Base-by-base conservation (phyloP, 2,113 vertebrate species). In the Limanda limanda region DNA sequence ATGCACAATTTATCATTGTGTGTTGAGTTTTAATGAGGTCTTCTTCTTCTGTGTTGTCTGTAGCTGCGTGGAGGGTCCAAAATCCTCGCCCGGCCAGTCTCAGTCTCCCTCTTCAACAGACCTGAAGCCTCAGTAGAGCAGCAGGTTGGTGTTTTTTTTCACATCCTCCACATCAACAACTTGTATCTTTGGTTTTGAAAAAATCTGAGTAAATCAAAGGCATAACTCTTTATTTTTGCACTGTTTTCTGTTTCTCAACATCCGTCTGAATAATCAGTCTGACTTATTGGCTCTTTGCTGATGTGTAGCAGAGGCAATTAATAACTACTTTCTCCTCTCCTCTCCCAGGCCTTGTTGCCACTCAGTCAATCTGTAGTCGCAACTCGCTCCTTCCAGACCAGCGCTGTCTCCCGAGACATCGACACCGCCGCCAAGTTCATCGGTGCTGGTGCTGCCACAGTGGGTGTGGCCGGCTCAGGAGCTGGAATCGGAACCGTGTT, bases 381-480 rank as follows among this genome's bases (percentile, higher is more conserved):
- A 51, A 82, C 63, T 67, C 93, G 94, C 47, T 91, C 89, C 63
- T 88, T 95, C 86, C 94, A 94, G 91, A 95, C 94, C 86, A 95
- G 94, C 37, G 82, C 89, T 0, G 78, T 93, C 47, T 93, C 92
- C 78, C 85, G 92, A 77, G 94, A 95, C 87, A 94, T 95, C 5
- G 94, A 95, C 89, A 95, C 94, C 1, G 94, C 94, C 0, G 94
- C 94, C 35, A 95, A 95, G 86, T 95, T 95, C 78, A 95, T 95
- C 12, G 94, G 94, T 37, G 94, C 94, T 24, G 94, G 94, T 21
- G 94, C 94, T 57, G 94, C 94, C 83, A 95, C 94, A n/a, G 94
- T 95, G 21, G 94, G 94, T 15, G 94, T 95, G 47, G 94, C 94
- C 10, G 94, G 94, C 13, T 95, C 94, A 62, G 94, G 94, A 79